Evolutionary conservation across 2,888 invertebrate species (phyloP), one percentile per base, ranked within the genome.

Genomic region (Euclidia mi): DNA sequence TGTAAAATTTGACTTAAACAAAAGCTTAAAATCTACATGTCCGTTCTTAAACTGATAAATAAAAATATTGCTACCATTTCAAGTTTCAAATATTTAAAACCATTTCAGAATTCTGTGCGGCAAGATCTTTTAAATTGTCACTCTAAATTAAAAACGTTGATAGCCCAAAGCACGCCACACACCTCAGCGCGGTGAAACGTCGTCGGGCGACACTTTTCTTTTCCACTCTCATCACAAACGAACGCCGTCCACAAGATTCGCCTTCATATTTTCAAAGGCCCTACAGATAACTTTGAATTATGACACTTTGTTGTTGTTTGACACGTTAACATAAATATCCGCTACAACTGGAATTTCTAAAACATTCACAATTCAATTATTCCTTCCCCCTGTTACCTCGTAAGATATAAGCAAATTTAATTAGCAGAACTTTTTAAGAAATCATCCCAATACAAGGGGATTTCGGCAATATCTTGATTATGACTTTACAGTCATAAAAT

Each of bases 291-390:
- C 71, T 79, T 78, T 81, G 85, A 85, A 80, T 84, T 78, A 84
- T 77, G 81, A 82, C 77, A 78, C 76, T 84, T 87, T 83, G 74
- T 82, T 81, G 76, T 83, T 81, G 74, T 84, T 78, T 75, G 78
- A 79, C 71, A 60, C 66, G 58, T 59, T 49, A 56, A 66, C 77
- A 66, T 71, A 79, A 78, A 79, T 77, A 78, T 73, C 70, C 65
- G 57, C 41, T 40, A 60, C 59, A 61, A 65, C 64, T 64, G 58
- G 49, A 62, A 64, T 72, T 66, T 64, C 57, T 52, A 66, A 71
- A 80, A 78, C 61, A n/a, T n/a, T 58, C 62, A 47, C 68, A 64
- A 79, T 72, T 61, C 64, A 67, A 74, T 72, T 71, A 58, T 67
- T 58, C 51, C 49, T 47, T 45, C 42, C 53, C 40, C 25, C 45